Evolutionary conservation across 1,140 invertebrate genomes (phyloP), one percentile per base, ranked within the genome.

Genomic region (Aphelenchoides fujianensis): DNA sequence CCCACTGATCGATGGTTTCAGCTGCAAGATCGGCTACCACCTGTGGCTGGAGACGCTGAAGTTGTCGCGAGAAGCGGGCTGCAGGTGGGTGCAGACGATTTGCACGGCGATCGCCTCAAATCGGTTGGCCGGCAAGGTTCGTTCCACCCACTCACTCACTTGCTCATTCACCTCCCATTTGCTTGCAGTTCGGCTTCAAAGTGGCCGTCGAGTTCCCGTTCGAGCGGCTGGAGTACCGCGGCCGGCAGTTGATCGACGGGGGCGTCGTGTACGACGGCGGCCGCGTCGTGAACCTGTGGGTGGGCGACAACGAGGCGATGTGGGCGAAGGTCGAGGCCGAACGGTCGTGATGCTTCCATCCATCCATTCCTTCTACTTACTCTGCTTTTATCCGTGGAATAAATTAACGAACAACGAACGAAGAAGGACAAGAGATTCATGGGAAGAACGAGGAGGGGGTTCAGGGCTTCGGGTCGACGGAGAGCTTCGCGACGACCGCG

Each of bases 121-220:
- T 59, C 5, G 23, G 23, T 19, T 59, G 19, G 55, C 55, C 7
- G 34, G 12, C 23, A 59, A 59, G 5, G 55, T 59, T 19, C 34
- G 55, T 59, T 59, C 34, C 5, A 59, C 12, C 5, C 28, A 19
- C 28, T 7, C 55, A n/a, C n/a, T n/a, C n/a, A n/a, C n/a, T n/a
- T n/a, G n/a, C n/a, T n/a, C 7, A n/a, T n/a, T n/a, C n/a, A n/a
- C n/a, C n/a, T n/a, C n/a, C n/a, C n/a, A n/a, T n/a, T n/a, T n/a
- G n/a, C n/a, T n/a, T 59, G 28, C 41, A 59, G 55, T 59, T 59
- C 19, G 55, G 55, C 34, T 59, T 59, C 23, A 5, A 59, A 59
- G 27, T 5, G 5, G 19, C 34, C 5, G 19, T 59, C 23, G 5
- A 59, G 34, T 59, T 59, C 34, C 55, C 55, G 7, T 59, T 7